Evolutionary conservation across 2,797 vertebrate genomes (phyloP).

Genomic region (Podarcis lilfordi): DNA sequence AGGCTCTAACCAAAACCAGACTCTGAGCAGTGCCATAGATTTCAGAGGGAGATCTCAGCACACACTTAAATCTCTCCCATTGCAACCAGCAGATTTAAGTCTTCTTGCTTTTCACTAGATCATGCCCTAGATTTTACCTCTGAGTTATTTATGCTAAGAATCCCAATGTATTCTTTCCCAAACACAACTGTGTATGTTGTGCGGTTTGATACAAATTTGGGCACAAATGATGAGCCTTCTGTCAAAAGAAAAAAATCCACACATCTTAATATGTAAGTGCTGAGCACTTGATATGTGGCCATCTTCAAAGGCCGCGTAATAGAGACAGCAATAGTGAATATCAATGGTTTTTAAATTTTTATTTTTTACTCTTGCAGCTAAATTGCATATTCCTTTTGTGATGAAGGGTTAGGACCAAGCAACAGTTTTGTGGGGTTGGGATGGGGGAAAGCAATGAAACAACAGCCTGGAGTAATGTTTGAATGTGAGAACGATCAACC

Average conservation of each 20-base stretch:
- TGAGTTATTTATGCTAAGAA: not conserved
- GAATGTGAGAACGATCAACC: no score
- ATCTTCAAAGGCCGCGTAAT: no score
- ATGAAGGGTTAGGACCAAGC: not conserved
- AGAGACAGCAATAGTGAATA: not conserved
- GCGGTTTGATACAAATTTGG: not conserved
- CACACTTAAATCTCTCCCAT: not conserved
- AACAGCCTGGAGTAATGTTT: not conserved
- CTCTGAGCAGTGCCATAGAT: not conserved
- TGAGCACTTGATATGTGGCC: not conserved
- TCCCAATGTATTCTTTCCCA: not conserved
- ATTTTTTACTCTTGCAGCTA: not conserved
- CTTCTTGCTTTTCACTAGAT: not conserved
- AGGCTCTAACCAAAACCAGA: not conserved
- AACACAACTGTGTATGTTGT: not conserved
- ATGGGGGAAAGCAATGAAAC: not conserved
- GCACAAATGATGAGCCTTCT: no score
- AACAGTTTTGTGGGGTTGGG: not conserved
- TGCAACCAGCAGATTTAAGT: not conserved
- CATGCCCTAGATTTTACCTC: not conserved
- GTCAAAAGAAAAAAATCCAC: not conserved
- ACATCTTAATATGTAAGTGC: not conserved
- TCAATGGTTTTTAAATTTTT: not conserved
- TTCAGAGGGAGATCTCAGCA: not conserved
- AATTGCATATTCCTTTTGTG: not conserved